Conservation (phyloP, 2,113 vertebrate species). For the Sceloporus tristichus region DNA sequence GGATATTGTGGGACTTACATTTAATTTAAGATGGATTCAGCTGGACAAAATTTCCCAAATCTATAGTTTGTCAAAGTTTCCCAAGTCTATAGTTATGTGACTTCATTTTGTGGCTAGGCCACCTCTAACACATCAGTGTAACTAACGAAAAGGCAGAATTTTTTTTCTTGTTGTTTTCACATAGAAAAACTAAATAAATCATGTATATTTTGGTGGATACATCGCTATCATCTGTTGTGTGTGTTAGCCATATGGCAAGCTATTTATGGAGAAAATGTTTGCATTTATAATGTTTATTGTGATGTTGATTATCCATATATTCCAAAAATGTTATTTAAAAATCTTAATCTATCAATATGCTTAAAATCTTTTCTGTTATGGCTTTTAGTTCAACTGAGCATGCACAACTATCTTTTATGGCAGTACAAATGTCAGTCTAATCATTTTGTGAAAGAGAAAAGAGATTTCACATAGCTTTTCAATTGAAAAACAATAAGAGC, state of each 20-base stretch:
- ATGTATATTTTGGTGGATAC: conserved; percentile 83
- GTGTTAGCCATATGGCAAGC: conserved; percentile 86
- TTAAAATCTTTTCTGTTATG: conserved; percentile 50
- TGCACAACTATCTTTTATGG: conserved; percentile 48
- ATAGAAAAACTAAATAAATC: conserved; percentile 66
- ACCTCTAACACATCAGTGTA: conserved; percentile 41
- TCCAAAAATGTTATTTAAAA: conserved; percentile 68
- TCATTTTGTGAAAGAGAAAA: conserved; percentile 59
- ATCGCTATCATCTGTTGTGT: conserved; percentile 89
- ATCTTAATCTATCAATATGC: conserved; percentile 64
- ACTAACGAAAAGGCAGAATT: conserved; percentile 18
- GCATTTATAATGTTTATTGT: conserved; percentile 83
- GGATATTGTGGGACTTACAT: neutral
- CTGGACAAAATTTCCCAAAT: neutral
- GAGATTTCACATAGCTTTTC: conserved; percentile 55
- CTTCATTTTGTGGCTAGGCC: conserved; percentile 18
- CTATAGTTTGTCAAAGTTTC: neutral
- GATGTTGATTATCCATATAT: conserved; percentile 83
- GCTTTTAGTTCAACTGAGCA: conserved; percentile 46
- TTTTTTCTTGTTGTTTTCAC: conserved; percentile 52
- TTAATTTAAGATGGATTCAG: conserved; percentile 1
- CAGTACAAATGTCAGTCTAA: conserved; percentile 53
- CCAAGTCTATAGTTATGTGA: neutral
- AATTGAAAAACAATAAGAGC: no score
- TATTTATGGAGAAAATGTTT: conserved; percentile 84